Base-by-base conservation (phyloP, 2,888 invertebrate genomes). In the Xestobium rufovillosum region DNA sequence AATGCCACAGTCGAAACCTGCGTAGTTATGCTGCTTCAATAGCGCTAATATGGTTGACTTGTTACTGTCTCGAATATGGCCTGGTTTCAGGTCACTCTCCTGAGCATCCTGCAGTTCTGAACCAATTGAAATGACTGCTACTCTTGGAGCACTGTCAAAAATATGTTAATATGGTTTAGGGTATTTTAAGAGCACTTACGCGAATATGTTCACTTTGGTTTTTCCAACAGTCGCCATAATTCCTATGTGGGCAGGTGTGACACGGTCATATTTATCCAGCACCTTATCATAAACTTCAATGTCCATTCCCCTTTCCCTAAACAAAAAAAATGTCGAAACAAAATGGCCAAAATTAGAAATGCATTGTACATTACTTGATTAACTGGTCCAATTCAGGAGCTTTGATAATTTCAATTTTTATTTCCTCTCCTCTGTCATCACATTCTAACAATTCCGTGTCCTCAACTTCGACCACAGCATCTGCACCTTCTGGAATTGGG, bases 41-140 rank as follows among this genome's bases (percentile, higher is more conserved):
- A 94, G 66, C 34, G 80, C 72, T 42, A 80, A 68, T 16, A 98
- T 65, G 63, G 88, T 86, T 4, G 83, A 80, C 58, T 87, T 82
- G 67, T 98, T 98, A 34, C 91, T 88, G 65, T 98, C 98, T 43
- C 87, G 77, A 36, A 98, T 87, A 59, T 83, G 82, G 1, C 91
- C 89, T 0, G 78, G 73, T 41, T 67, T 69, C 23, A 79, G 61
- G 11, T 57, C 44, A 32, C 73, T 70, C 0, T 73, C 74, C 1
- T 81, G 80, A 27, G 48, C 77, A 28, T 48, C 43, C 51, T 84
- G 73, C 6, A 95, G 65, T 70, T 97, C 96, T 62, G 92, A 91
- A 29, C 97, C 97, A 1, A 96, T 96, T 0, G 96, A 96, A 52
- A 97, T 65, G 27, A 98, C 71, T 30, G 83, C 91, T 38, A 95